These are phyloP conservation scores for Penaeus vannamei DNA, from an alignment of 1,140 invertebrate genomes.

Conservation along the genomic window DNA sequence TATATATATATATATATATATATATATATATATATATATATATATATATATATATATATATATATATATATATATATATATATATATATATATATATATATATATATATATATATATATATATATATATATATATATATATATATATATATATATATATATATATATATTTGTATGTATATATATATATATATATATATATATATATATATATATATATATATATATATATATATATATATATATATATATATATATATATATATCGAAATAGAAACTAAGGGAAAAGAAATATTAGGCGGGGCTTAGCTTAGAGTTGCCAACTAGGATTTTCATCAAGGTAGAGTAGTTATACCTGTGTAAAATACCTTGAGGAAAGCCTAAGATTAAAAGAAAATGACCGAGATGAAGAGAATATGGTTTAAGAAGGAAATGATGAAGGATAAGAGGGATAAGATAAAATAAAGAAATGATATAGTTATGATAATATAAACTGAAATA, in stretches of 20 bases:
- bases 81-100: background rate
- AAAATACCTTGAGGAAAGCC: background rate
- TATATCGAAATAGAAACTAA: background rate
- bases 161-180: background rate
- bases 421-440: background rate
- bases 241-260: slow-evolving; percentile 22
- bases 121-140: slow-evolving; percentile 13
- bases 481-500: too few species aligned
- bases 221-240: slow-evolving; percentile 22
- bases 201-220: slow-evolving; percentile 16
- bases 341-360: background rate
- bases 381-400: too few species aligned
- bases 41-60: slow-evolving; percentile 18
- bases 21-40: slow-evolving; percentile 22
- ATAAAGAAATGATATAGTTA: too few species aligned
- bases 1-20: background rate
- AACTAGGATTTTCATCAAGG: background rate
- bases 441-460: too few species aligned
- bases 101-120: background rate
- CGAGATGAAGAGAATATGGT: background rate
- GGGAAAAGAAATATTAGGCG: background rate
- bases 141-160: background rate
- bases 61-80: slow-evolving; percentile 7
- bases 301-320: background rate
- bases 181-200: slow-evolving; percentile 22